Evolutionary conservation across 1,140 invertebrate genomes (phyloP).

Genomic region (Ectropis grisescens): DNA sequence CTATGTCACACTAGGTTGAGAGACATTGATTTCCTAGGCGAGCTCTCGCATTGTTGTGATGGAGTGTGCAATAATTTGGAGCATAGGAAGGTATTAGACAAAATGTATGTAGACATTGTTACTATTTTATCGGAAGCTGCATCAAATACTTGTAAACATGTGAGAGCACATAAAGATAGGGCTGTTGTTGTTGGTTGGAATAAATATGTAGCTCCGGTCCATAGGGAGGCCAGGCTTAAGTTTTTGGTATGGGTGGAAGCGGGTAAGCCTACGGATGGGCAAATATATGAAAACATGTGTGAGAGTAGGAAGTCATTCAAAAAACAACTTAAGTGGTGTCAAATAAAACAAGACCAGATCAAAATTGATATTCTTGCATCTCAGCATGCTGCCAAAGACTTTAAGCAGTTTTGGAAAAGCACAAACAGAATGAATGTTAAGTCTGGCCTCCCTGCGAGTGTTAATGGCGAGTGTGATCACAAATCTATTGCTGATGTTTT

Average conservation of each 20-base stretch:
- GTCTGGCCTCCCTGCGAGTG: constrained; percentile 8
- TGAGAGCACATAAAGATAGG: background rate
- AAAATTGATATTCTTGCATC: constrained; percentile 9
- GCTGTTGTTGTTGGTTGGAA: constrained; percentile 6
- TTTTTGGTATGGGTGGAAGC: constrained; percentile 5
- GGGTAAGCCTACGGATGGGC: constrained; percentile 1
- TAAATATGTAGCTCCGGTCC: constrained; percentile 6
- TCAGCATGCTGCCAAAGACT: constrained; percentile 4
- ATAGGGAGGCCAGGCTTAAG: constrained; percentile 5
- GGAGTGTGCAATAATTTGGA: constrained; percentile 3
- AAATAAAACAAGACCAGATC: constrained; percentile 6
- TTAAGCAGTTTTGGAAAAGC: constrained; percentile 12
- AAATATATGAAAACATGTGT: constrained; percentile 5
- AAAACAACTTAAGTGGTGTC: constrained; percentile 8
- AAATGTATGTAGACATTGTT: constrained; percentile 5
- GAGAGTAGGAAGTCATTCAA: constrained; percentile 7
- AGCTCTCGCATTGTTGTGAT: constrained; percentile 8
- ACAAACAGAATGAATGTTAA: constrained; percentile 6
- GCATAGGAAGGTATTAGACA: constrained; percentile 6
- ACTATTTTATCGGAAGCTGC: constrained; percentile 3
- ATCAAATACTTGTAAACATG: background rate
- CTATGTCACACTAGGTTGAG: constrained; percentile 5
- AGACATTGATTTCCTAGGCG: constrained; percentile 3
- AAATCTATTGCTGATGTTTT: constrained; percentile 11
- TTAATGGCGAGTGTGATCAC: constrained; percentile 1